Evolutionary conservation across 2,113 vertebrate species (phyloP), one percentile per base, ranked within the genome.

Genomic region (Megaleporinus macrocephalus): DNA sequence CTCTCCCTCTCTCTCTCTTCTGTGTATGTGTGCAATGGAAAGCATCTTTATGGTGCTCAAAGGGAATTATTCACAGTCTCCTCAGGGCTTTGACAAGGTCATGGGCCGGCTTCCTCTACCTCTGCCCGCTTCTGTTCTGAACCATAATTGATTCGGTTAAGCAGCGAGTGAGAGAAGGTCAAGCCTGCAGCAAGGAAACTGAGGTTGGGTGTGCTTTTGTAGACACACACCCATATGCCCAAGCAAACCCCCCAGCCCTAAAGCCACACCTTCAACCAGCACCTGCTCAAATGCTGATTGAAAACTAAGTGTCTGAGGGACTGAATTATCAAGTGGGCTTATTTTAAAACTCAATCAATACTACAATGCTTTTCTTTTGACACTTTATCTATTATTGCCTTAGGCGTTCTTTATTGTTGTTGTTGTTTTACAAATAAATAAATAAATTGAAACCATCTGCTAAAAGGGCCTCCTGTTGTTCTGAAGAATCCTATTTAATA

Each of bases 141-240:
- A 93, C 90, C 87, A 84, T 93, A 94, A 94, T 93, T 94, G 93
- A 94, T 93, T 92, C 86, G 93, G 92, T 93, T 93, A 93, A 93
- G 90, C 90, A 93, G 92, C 84, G 16, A 24, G 89, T 84, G 89
- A 90, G 84, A 86, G 89, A 93, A 92, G 93, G 91, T 93, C 91
- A 86, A 5, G 88, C 84, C 86, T 90, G 87, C 86, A 89, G 91
- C 76, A 41, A 76, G 75, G 83, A 87, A 91, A 88, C 86, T 29
- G 12, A 44, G 20, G 22, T 5, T n/a, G 65, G n/a, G 83, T 81
- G 80, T 5, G 41, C 41, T 44, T 44, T 86, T 63, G 27, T 16
- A 15, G n/a, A 83, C 89, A 76, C 82, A 76, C n/a, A 82, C 74
- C 61, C 30, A 22, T 41, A 24, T 59, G 55, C 33, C 33, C 33